Percentiles rank a stretch among this genome's conserved stretches.
phyloP scores from a whole-genome alignment of 2,888 invertebrate species.

The Cinara cedri region DNA sequence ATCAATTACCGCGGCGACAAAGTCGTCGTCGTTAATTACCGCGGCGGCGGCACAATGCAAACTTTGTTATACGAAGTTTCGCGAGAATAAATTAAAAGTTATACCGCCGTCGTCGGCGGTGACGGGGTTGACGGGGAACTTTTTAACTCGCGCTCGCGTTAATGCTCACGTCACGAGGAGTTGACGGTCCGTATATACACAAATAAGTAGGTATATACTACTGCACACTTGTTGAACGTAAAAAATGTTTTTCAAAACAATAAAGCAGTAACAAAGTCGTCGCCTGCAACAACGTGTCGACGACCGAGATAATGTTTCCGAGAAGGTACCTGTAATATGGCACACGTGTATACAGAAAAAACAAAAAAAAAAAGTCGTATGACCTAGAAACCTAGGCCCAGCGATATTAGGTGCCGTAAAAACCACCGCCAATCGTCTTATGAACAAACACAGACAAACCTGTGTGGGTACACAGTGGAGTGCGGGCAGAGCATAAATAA shows the following conservation, averaged over 20 bases:
- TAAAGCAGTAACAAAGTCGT: too few relatives aligned
- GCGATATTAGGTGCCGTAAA: too few relatives aligned
- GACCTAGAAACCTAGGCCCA: too few relatives aligned
- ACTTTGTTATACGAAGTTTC: conserved; percentile 2
- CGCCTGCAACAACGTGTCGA: too few relatives aligned
- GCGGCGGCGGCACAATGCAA: neutral
- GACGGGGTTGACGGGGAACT: neutral
- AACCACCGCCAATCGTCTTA: too few relatives aligned
- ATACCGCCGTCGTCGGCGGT: neutral
- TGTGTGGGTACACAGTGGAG: too few relatives aligned
- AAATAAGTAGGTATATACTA: neutral
- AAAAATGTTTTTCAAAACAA: neutral
- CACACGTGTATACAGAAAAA: too few relatives aligned
- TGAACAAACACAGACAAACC: too few relatives aligned
- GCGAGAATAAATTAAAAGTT: conserved; percentile 32
- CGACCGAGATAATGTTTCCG: too few relatives aligned
- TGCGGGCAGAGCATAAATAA: too few relatives aligned
- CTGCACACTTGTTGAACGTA: conserved; percentile 19
- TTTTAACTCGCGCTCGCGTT: conserved; percentile 8
- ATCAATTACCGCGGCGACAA: conserved; percentile 7
- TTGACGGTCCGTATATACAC: neutral
- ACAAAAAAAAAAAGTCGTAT: too few relatives aligned
- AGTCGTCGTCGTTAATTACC: conserved; percentile 22
- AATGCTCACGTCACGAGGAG: neutral
- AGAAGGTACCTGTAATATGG: too few relatives aligned